phyloP scores from a whole-genome alignment of 2,888 invertebrate genomes.

The Epiblema foenella region DNA sequence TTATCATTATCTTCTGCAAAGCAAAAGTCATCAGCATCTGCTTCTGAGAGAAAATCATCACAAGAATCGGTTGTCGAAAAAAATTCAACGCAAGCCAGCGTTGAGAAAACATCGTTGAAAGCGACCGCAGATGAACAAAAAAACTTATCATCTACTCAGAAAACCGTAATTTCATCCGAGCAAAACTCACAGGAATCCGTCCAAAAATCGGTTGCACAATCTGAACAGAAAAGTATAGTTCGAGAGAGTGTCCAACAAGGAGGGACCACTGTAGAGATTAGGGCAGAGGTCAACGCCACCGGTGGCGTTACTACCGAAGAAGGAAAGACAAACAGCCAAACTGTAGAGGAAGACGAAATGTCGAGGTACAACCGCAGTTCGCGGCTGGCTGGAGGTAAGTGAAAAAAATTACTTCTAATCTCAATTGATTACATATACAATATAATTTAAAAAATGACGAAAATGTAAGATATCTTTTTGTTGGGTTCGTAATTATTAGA shows the following conservation, averaged over 20 bases:
- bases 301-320: constrained; percentile 56
- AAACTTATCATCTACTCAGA: constrained; percentile 35
- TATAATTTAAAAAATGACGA: too few relatives aligned
- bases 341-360: constrained; percentile 80
- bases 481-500: too few relatives aligned
- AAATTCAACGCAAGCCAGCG: constrained; percentile 46
- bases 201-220: constrained; percentile 26
- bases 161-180: constrained; percentile 43
- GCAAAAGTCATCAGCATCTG: constrained; percentile 30
- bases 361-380: constrained; percentile 87
- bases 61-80: constrained; percentile 40
- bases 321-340: constrained; percentile 64
- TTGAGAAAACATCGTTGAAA: constrained; percentile 42
- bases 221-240: constrained; percentile 47
- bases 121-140: constrained; percentile 43
- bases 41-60: constrained; percentile 45
- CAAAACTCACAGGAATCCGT: constrained; percentile 41
- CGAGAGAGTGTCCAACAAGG: constrained; percentile 46
- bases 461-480: too few relatives aligned
- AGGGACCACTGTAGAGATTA: constrained; percentile 41
- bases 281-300: constrained; percentile 51
- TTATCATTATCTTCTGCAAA: constrained; percentile 13
- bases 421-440: too few relatives aligned
- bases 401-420: background rate
- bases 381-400: constrained; percentile 86